A percentile compares a stretch with the other conserved stretches of the same genome.
Conservation (phyloP, 2,797 vertebrate genomes). For the Diceros bicornis region DNA sequence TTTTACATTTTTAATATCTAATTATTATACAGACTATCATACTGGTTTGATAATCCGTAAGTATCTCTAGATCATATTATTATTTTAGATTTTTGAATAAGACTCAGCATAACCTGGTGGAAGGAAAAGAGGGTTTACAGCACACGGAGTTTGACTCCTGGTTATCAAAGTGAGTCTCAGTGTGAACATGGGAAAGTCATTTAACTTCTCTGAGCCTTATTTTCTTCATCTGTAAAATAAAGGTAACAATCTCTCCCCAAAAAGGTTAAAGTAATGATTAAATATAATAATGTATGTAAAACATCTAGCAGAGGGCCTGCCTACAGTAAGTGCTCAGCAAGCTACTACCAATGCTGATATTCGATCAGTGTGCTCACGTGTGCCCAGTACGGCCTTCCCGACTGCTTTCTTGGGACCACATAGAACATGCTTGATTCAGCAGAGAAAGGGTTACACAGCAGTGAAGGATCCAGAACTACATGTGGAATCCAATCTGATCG, state of each 20-base stretch:
- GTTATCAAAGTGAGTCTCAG: neutral
- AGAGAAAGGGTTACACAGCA: neutral
- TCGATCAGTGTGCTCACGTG: neutral
- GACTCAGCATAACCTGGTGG: neutral
- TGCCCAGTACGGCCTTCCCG: neutral
- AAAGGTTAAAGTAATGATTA: neutral
- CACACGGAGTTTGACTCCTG: neutral
- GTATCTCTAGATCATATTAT: neutral
- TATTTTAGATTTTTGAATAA: slow-evolving; percentile 51
- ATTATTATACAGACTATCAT: neutral
- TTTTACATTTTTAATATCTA: neutral
- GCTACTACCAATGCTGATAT: neutral
- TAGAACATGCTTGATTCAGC: neutral
- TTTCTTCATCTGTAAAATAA: slow-evolving; percentile 24
- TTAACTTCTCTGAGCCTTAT: neutral
- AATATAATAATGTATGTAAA: neutral
- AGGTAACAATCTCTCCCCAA: neutral
- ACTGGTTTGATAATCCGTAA: neutral
- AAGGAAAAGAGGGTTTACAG: neutral
- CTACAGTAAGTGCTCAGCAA: neutral
- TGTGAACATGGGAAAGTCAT: neutral
- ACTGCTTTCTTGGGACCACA: neutral
- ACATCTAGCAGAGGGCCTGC: neutral
- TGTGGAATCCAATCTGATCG: neutral
- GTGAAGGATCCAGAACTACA: neutral